A percentile compares a stretch with the other conserved stretches of the same genome.
phyloP scores from a whole-genome alignment of 37 sponge, comb jelly and placozoan genomes.

The Chondrilla cf. caribensis region DNA sequence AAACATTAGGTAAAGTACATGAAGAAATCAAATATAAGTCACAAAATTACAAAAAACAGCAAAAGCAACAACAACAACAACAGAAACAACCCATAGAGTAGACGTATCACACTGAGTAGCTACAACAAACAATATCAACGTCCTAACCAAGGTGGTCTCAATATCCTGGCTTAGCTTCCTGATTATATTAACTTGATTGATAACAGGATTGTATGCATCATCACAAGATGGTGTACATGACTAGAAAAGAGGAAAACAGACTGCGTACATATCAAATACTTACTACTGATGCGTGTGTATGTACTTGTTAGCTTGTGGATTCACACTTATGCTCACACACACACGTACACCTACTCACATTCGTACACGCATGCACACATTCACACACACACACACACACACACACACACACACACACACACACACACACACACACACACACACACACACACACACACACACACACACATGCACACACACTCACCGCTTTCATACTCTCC shows the following conservation, averaged over 20 bases:
- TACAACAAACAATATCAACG: no score
- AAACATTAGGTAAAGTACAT: no score
- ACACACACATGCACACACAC: not conserved
- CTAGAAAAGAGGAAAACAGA: not conserved
- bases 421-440: constrained; percentile 25
- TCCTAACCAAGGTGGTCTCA: not conserved
- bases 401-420: constrained; percentile 25
- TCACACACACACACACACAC: constrained; percentile 12
- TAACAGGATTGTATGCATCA: not conserved
- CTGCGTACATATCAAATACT: not conserved
- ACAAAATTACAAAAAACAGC: no score
- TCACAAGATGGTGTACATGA: not conserved
- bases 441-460: constrained; percentile 12
- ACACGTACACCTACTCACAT: not conserved
- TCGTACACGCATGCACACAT: not conserved
- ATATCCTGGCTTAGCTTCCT: not conserved
- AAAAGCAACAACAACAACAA: no score
- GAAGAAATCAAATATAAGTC: no score
- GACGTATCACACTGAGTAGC: no score
- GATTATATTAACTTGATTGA: not conserved
- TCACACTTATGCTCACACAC: not conserved
- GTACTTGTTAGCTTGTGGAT: not conserved
- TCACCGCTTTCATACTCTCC: not conserved
- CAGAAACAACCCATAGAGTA: no score
- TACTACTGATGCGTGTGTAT: not conserved